These are phyloP conservation scores for Tenualosa thibaudeaui DNA, from an alignment of 2,797 vertebrate species.

Conservation along the genomic window DNA sequence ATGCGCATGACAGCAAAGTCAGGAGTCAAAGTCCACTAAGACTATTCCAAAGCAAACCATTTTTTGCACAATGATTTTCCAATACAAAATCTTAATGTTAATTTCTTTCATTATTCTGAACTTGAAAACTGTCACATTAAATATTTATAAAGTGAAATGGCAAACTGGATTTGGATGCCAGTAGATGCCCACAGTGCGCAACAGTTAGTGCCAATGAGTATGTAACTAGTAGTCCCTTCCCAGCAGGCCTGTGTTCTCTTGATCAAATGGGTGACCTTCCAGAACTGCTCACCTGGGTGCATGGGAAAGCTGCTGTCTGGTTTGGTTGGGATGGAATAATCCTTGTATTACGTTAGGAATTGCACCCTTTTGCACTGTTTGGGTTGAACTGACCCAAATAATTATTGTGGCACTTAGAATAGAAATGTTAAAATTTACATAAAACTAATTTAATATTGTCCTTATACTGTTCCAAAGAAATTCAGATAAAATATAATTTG, in stretches of 20 bases:
- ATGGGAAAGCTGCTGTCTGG: background rate
- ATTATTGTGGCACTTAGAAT: too few species aligned
- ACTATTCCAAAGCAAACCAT: background rate
- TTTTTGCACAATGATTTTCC: background rate
- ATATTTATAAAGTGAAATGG: background rate
- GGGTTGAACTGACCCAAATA: too few species aligned
- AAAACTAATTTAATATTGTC: too few species aligned
- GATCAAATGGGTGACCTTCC: slow-evolving; percentile 9
- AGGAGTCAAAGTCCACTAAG: background rate
- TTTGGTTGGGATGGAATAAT: background rate
- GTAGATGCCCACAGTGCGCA: background rate
- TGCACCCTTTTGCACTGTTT: too few species aligned
- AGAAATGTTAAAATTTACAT: too few species aligned
- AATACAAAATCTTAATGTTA: too few species aligned
- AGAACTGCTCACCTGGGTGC: background rate
- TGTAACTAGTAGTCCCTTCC: slow-evolving; percentile 1
- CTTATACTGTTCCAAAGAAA: too few species aligned
- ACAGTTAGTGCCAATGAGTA: background rate
- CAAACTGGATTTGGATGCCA: background rate
- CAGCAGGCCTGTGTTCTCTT: background rate
- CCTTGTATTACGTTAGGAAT: too few species aligned
- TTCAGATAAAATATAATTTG: too few species aligned
- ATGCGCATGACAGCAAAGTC: background rate
- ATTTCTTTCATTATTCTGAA: background rate
- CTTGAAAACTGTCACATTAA: background rate